Conservation (phyloP, 2,888 invertebrate genomes). For the Meta bourneti region DNA sequence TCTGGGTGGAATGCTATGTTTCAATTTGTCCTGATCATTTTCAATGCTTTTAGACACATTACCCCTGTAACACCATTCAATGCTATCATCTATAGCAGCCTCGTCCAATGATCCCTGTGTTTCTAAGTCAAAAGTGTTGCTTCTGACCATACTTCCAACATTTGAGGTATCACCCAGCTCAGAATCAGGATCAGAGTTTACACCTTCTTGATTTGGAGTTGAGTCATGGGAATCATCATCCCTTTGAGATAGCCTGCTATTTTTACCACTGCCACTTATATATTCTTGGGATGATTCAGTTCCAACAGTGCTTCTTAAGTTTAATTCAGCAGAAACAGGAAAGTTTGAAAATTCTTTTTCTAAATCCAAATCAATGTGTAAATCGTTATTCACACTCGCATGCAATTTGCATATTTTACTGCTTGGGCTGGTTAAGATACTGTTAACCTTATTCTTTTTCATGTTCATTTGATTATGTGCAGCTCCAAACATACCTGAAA, state of each 20-base stretch:
- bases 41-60: constrained; percentile 12
- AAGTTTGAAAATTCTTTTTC: constrained; percentile 22
- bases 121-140: constrained; percentile 77
- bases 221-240: background rate
- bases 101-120: constrained; percentile 74
- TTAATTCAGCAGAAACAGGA: background rate
- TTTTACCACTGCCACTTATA: background rate
- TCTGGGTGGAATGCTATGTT: constrained; percentile 30
- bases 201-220: background rate
- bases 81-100: constrained; percentile 58
- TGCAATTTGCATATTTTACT: constrained; percentile 8
- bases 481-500: constrained; percentile 53
- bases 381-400: constrained; percentile 4
- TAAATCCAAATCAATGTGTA: constrained; percentile 27
- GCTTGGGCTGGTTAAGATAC: background rate
- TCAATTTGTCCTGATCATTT: background rate
- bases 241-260: background rate
- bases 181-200: constrained; percentile 56
- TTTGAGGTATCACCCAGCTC: constrained; percentile 49
- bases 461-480: constrained; percentile 45
- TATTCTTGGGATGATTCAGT: background rate
- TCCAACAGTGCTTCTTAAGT: background rate
- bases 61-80: constrained; percentile 47
- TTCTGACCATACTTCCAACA: constrained; percentile 76
- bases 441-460: background rate